These are phyloP conservation scores for Athene cunicularia DNA, from an alignment of 2,113 vertebrate species.

Conservation along the genomic window DNA sequence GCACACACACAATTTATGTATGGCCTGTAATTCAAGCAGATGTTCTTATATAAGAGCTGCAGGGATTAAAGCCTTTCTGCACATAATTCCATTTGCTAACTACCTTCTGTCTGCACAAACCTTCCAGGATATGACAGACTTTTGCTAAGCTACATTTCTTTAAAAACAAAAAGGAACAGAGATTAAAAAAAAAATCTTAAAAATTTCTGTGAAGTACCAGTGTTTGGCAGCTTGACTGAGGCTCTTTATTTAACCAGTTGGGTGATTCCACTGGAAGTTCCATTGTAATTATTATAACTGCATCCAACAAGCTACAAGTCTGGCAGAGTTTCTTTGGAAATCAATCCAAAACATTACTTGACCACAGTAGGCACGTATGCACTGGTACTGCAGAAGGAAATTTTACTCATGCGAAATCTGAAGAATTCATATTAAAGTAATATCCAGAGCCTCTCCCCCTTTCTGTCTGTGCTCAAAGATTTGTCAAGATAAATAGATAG, in stretches of 20 bases:
- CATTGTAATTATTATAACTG: not conserved
- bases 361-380: not conserved
- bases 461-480: not conserved
- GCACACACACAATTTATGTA: constrained; percentile 81
- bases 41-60: constrained; percentile 81
- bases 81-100: constrained; percentile 85
- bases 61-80: constrained; percentile 82
- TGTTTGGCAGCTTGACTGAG: not conserved
- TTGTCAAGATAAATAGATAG: not conserved
- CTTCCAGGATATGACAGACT: constrained; percentile 62
- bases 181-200: not conserved
- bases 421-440: not conserved
- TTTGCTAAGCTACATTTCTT: constrained; percentile 69
- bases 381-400: not conserved
- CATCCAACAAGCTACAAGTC: not conserved
- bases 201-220: not conserved
- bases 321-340: not conserved
- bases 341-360: not conserved
- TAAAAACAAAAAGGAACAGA: not conserved
- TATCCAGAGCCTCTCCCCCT: not conserved
- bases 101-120: constrained; percentile 77
- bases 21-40: constrained; percentile 89
- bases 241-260: not conserved
- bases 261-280: not conserved
- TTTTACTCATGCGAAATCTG: not conserved